Base-by-base conservation (phyloP, 1,140 invertebrate species). In the Drosophila melanica region DNA sequence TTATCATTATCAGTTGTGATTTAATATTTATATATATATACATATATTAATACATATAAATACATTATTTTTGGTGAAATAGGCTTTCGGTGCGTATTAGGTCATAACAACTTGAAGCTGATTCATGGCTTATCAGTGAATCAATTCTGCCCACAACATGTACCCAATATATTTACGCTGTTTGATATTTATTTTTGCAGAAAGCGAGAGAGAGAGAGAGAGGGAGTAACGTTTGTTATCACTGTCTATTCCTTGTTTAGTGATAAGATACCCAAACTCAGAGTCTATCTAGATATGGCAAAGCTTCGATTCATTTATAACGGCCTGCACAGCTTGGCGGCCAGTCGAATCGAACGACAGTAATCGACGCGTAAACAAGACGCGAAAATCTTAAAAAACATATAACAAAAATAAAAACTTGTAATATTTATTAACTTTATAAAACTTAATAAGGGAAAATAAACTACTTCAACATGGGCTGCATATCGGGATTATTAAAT, bases 341-440 rank as follows among this genome's bases (percentile, higher is more conserved):
- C 51, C 54, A 70, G 64, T 79, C 53, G 60, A 87, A 89, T 82
- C 82, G 82, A 87, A 89, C 68, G 54, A 79, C 55, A 73, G 82
- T 54, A 42, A 82, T 73, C 82, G 84, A 87, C 82, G 82, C 82
- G 82, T 66, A 45, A 12, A 58, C 51, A 50, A 63, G 64, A 57
- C 82, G 82, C 75, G 82, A 84, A 82, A 76, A 80, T 48, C 54
- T 30, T 48, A 16, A 33, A 59, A 51, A 45, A 50, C n/a, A n/a
- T n/a, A n/a, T n/a, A n/a, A n/a, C n/a, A n/a, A 45, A 2, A 23
- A 23, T 23, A 23, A 8, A 62, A 41, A 30, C 59, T 23, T 41
- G 18, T 20, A 35, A 60, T 16, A 18, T 55, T 20, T 47, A 47
- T 53, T 14, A 57, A 67, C 23, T 6, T 10, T 8, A n/a, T 44